A percentile compares a stretch with the other conserved stretches of the same genome.
phyloP scores from a whole-genome alignment of 2,797 vertebrate species.

The Acomys russatus region DNA sequence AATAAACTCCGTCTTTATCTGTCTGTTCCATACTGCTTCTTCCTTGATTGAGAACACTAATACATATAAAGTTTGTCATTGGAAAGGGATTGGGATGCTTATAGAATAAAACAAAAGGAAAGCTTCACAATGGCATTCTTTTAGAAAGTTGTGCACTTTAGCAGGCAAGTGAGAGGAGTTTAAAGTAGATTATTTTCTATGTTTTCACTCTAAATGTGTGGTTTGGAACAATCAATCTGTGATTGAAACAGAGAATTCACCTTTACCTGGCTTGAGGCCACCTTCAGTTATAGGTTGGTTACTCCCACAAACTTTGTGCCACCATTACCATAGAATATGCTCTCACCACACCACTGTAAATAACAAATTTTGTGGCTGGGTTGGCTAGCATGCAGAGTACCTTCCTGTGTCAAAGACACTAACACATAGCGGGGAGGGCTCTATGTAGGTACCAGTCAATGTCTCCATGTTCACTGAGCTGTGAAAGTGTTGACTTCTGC shows the following conservation, averaged over 20 bases:
- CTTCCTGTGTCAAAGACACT: neutral
- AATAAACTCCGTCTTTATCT: neutral
- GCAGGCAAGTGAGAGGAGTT: neutral
- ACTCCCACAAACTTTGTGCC: neutral
- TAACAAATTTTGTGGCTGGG: too few species aligned
- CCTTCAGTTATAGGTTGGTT: neutral
- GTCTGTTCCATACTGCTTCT: neutral
- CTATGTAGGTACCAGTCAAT: neutral
- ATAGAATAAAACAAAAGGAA: neutral
- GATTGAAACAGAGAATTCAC: neutral
- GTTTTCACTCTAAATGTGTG: neutral
- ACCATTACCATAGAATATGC: neutral
- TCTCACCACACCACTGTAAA: neutral
- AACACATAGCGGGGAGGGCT: neutral
- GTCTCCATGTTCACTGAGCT: neutral
- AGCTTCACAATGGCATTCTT: neutral
- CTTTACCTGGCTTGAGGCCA: neutral
- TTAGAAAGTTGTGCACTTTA: constrained; percentile 27
- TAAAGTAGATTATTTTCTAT: constrained; percentile 29
- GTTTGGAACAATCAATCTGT: constrained; percentile 15
- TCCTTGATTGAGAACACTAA: neutral
- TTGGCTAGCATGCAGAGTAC: neutral
- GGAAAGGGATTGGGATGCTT: neutral
- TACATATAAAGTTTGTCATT: neutral
- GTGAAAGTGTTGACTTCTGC: neutral